phyloP scores from a whole-genome alignment of 2,888 invertebrate species.

The Drosophila rellima region DNA sequence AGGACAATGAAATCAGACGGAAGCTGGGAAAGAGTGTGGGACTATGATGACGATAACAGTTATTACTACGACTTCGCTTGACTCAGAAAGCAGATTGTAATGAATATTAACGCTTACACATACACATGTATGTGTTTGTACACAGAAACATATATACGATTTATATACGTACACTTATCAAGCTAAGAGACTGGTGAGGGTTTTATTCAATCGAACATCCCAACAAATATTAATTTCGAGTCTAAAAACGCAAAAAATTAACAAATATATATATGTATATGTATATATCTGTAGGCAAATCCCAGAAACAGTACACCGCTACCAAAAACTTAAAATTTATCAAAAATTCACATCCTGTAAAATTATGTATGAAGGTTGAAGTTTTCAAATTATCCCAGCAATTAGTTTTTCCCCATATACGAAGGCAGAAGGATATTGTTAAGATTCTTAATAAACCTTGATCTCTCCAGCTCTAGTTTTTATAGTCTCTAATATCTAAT shows the following conservation, averaged over 20 bases:
- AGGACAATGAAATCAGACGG: slow-evolving; percentile 50
- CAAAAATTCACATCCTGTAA: too few relatives aligned
- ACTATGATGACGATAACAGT: slow-evolving; percentile 14
- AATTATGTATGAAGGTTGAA: too few relatives aligned
- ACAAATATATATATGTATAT: neutral
- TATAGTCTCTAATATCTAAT: too few relatives aligned
- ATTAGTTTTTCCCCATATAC: too few relatives aligned
- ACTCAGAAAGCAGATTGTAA: slow-evolving; percentile 65
- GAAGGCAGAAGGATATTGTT: too few relatives aligned
- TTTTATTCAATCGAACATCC: slow-evolving; percentile 12
- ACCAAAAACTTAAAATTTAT: too few relatives aligned
- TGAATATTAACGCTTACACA: slow-evolving; percentile 61
- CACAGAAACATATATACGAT: too few relatives aligned
- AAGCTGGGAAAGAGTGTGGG: slow-evolving; percentile 24
- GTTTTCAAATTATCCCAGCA: too few relatives aligned
- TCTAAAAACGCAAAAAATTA: neutral
- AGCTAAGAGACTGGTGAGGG: neutral
- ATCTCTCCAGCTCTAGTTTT: too few relatives aligned
- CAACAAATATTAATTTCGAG: slow-evolving; percentile 5
- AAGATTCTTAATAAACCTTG: too few relatives aligned
- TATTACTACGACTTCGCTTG: slow-evolving; percentile 42
- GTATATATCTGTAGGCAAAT: too few relatives aligned
- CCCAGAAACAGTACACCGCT: too few relatives aligned
- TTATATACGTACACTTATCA: neutral
- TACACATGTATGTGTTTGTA: slow-evolving; percentile 6